phyloP scores from a whole-genome alignment of 2,113 vertebrate genomes.

The Paramormyrops kingsleyae region DNA sequence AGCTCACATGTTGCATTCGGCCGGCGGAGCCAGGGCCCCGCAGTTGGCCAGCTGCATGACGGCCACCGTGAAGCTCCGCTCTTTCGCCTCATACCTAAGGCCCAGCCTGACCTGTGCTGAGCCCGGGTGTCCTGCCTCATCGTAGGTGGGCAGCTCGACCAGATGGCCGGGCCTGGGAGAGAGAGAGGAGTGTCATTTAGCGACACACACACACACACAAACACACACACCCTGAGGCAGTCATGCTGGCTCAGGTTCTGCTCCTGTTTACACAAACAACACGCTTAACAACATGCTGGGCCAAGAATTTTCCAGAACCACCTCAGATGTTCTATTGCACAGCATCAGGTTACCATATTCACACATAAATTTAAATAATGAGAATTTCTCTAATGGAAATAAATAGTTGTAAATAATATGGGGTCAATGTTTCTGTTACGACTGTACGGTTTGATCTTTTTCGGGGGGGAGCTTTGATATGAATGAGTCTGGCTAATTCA shows the following conservation, averaged over 20 bases:
- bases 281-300: not conserved
- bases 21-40: slow-evolving; percentile 65
- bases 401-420: not conserved
- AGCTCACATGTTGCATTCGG: slow-evolving; percentile 80
- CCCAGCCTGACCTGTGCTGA: slow-evolving; percentile 81
- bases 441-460: not conserved
- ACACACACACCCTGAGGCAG: not conserved
- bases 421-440: not conserved
- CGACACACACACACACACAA: not conserved
- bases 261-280: not conserved
- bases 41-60: slow-evolving; percentile 79
- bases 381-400: not conserved
- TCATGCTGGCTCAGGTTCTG: not conserved
- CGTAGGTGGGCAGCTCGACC: slow-evolving; percentile 60
- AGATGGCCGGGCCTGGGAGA: slow-evolving; percentile 44
- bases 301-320: not conserved
- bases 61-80: slow-evolving; percentile 78
- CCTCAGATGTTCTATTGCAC: not conserved
- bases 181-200: not conserved
- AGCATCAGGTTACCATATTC: not conserved
- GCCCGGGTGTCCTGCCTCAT: slow-evolving; percentile 57
- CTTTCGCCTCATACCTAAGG: slow-evolving; percentile 83
- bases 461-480: not conserved
- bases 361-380: not conserved
- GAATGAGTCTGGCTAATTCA: not conserved